A percentile compares a stretch with the other conserved stretches of the same genome.
Evolutionary conservation across 2,113 vertebrate species (phyloP).

Genomic region (Lynx canadensis): DNA sequence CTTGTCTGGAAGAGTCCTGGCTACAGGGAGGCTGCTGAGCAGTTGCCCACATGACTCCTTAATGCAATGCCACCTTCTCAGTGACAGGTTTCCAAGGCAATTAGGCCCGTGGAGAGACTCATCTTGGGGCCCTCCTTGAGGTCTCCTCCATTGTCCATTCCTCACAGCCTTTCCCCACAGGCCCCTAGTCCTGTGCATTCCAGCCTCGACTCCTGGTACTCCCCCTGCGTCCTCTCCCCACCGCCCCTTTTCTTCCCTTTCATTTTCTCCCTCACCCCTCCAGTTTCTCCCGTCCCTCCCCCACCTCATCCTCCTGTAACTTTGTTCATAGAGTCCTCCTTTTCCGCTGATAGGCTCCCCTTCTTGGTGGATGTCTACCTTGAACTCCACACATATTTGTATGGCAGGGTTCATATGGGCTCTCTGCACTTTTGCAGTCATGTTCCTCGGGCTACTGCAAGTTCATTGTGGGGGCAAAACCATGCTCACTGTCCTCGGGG

Average conservation of each 20-base stretch:
- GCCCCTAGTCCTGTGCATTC: neutral
- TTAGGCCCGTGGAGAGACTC: neutral
- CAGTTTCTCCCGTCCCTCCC: neutral
- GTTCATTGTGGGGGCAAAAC: neutral
- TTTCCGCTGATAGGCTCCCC: neutral
- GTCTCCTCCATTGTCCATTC: neutral
- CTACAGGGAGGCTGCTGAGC: neutral
- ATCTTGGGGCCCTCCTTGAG: neutral
- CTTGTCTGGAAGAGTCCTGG: neutral
- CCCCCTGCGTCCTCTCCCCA: neutral
- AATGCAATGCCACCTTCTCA: neutral
- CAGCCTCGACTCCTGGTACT: neutral
- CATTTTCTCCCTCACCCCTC: neutral
- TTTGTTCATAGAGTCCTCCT: fast-evolving
- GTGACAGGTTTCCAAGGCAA: neutral
- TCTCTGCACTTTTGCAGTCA: neutral
- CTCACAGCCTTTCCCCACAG: neutral
- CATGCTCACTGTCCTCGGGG: neutral
- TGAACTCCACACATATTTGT: neutral
- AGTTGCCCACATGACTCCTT: neutral
- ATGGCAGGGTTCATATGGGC: fast-evolving
- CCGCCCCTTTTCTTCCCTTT: neutral
- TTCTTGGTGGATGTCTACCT: neutral
- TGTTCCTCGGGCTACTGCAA: neutral
- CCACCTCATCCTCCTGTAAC: too few relatives aligned